Evolutionary conservation across 2,113 vertebrate genomes (phyloP).

Genomic region (Mungos mungo): DNA sequence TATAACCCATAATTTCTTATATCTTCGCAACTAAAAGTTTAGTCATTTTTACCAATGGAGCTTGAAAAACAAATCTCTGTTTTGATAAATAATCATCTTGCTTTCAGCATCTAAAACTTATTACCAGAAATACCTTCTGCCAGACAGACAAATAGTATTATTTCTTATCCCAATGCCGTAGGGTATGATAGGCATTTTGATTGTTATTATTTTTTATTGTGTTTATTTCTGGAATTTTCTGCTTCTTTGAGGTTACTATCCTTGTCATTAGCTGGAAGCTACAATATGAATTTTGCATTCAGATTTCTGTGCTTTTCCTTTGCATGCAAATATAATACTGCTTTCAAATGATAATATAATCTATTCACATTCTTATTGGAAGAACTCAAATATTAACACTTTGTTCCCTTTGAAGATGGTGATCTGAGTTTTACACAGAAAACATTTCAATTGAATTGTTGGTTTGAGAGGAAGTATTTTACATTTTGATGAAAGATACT

Average conservation of each 20-base stretch:
- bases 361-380: conserved; percentile 48
- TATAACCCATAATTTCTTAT: not conserved
- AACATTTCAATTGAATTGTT: conserved; percentile 43
- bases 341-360: conserved; percentile 62
- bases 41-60: conserved; percentile 36
- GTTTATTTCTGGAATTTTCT: conserved; percentile 52
- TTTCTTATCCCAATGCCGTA: conserved; percentile 22
- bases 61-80: conserved; percentile 60
- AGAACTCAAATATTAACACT: conserved; percentile 39
- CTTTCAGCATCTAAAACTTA: conserved; percentile 66
- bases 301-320: conserved; percentile 46
- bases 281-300: conserved; percentile 66
- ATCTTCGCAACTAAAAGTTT: conserved; percentile 11
- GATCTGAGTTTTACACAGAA: conserved; percentile 23
- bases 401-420: conserved; percentile 20
- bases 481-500: conserved; percentile 14
- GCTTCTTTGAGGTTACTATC: conserved; percentile 53
- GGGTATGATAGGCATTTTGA: conserved; percentile 50
- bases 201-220: conserved; percentile 65
- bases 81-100: conserved; percentile 60
- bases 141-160: conserved; percentile 65
- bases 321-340: conserved; percentile 55
- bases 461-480: conserved; percentile 7
- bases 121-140: conserved; percentile 60
- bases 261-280: conserved; percentile 65